A percentile compares a stretch with the other conserved stretches of the same genome.
These are phyloP conservation scores for Drosophila leontia DNA, from an alignment of 1,140 invertebrate genomes.

Conservation along the genomic window DNA sequence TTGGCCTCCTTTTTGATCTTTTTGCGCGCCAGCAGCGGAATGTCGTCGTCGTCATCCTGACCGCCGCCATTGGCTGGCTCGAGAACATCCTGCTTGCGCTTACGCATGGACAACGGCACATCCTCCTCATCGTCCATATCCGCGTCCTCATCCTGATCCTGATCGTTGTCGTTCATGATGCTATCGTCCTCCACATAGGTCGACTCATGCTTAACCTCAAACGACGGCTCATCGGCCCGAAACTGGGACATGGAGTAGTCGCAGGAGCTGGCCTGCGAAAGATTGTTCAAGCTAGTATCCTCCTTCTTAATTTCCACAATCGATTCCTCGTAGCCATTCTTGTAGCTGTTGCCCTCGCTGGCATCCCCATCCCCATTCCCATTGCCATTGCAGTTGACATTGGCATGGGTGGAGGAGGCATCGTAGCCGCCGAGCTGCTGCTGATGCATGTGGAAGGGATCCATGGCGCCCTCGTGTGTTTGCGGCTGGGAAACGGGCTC, in stretches of 20 bases:
- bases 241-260: slow-evolving; percentile 89
- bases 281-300: slow-evolving; percentile 81
- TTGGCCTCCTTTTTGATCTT: slow-evolving; percentile 88
- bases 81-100: slow-evolving; percentile 59
- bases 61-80: slow-evolving; percentile 30
- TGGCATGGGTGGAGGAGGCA: not conserved
- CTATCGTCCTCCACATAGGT: slow-evolving; percentile 68
- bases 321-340: slow-evolving; percentile 77
- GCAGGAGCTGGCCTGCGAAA: slow-evolving; percentile 88
- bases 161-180: slow-evolving; percentile 79
- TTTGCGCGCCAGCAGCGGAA: slow-evolving; percentile 87
- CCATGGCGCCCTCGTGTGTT: slow-evolving; percentile 22
- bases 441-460: slow-evolving; percentile 52
- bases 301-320: slow-evolving; percentile 72
- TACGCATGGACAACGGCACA: slow-evolving; percentile 89
- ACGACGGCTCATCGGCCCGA: slow-evolving; percentile 85
- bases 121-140: slow-evolving; percentile 90
- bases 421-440: slow-evolving; percentile 1
- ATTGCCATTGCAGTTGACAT: slow-evolving; percentile 35
- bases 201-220: slow-evolving; percentile 70
- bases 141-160: slow-evolving; percentile 88
- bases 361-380: slow-evolving; percentile 19
- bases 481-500: slow-evolving; percentile 85
- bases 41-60: slow-evolving; percentile 86
- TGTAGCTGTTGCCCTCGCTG: slow-evolving; percentile 74